Conservation (phyloP, 53 echinoderm and acorn worm genomes). For the Patiria pectinifera region DNA sequence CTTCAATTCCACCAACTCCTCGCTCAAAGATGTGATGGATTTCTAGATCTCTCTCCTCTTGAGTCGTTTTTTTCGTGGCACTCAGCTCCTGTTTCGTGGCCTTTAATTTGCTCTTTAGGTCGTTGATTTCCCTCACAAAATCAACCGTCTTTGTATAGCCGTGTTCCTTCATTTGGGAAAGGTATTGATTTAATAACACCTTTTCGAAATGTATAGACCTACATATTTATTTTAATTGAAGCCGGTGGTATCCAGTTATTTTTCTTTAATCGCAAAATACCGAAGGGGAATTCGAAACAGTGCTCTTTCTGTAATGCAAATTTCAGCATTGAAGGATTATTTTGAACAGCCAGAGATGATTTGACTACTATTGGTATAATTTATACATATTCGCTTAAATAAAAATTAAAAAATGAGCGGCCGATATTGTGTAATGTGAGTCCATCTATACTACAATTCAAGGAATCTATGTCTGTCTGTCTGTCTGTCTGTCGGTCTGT, state of each 20-base stretch:
- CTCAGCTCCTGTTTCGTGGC: constrained; percentile 13
- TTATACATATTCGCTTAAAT: no score
- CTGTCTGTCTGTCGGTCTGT: no score
- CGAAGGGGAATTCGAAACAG: neutral
- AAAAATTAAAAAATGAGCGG: no score
- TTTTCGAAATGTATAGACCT: no score
- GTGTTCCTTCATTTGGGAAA: constrained; percentile 14
- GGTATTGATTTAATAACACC: neutral
- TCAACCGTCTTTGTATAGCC: constrained; percentile 1
- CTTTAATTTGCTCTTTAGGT: constrained; percentile 10
- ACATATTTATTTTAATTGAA: no score
- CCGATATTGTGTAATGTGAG: no score
- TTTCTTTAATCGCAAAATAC: neutral
- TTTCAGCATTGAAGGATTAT: neutral
- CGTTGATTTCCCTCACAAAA: constrained; percentile 9
- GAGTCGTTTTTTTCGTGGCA: constrained; percentile 35
- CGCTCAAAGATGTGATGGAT: neutral
- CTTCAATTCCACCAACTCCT: neutral
- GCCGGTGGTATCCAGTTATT: no score
- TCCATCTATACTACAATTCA: no score
- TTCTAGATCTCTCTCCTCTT: constrained; percentile 16
- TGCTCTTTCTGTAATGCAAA: neutral
- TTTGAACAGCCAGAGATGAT: neutral
- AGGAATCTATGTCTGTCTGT: no score
- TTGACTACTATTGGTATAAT: neutral